Evolutionary conservation across 2,888 invertebrate genomes (phyloP), one percentile per base, ranked within the genome.

Genomic region (Hypomecis punctinalis): DNA sequence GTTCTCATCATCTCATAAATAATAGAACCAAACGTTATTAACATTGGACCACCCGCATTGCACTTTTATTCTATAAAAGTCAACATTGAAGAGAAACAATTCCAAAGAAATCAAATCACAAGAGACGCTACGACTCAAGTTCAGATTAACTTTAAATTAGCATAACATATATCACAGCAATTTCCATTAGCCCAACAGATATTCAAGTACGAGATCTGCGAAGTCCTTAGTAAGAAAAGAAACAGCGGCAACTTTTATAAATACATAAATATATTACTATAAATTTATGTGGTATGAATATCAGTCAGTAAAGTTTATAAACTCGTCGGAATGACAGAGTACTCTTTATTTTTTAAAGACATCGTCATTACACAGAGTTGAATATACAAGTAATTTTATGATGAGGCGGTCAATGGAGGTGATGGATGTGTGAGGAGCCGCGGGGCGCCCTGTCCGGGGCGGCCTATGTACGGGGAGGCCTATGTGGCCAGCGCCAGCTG

Each of bases 401-500:
- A 64, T 73, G 67, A 78, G 77, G 77, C 76, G 72, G 77, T 78
- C 71, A 69, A 77, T 71, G 71, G 60, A 65, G 62, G 76, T 66
- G 67, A 67, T 64, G 69, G 63, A 66, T 69, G 73, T 45, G 71
- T 71, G 72, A 69, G 76, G 76, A 76, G 78, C 73, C 74, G 70
- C 74, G 75, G 47, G 23, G 37, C 48, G 36, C 45, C 40, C 67
- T 76, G 23, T 23, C 23, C 23, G 23, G 23, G 23, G 23, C 1
- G 23, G 23, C 23, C 81, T 90, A 89, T 77, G 93, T 86, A n/a
- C n/a, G n/a, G n/a, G 23, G 23, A 23, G 23, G 23, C 23, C 81
- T 90, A 89, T 77, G 93, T 86, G 71, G 93, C 93, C 68, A 96
- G 93, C 71, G 96, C 97, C 75, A 96, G 93, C 85, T 97, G 96